phyloP scores from a whole-genome alignment of 2,888 invertebrate species.

The Hypomecis punctinalis region DNA sequence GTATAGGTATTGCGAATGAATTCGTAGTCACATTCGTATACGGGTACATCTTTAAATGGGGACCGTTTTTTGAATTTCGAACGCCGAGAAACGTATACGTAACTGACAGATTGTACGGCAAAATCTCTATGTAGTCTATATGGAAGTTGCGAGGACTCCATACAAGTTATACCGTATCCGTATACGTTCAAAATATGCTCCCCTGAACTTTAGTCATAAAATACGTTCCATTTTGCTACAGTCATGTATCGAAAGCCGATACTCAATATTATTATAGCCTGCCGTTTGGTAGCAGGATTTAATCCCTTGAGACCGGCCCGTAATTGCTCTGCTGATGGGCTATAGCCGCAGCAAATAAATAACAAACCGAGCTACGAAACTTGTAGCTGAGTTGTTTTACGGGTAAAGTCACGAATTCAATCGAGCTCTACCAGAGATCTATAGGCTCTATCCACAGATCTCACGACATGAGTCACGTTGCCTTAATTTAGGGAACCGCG shows the following conservation, averaged over 20 bases:
- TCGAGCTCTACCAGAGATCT: not conserved
- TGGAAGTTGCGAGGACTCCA: no score
- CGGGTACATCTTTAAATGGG: no score
- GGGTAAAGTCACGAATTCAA: not conserved
- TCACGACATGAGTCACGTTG: not conserved
- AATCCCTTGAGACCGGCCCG: conserved; percentile 27
- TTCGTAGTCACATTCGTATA: no score
- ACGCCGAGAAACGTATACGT: no score
- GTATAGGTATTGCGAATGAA: no score
- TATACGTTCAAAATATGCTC: no score
- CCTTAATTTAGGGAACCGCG: no score
- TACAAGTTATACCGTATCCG: no score
- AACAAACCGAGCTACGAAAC: conserved; percentile 11
- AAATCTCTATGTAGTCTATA: no score
- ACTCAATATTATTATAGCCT: not conserved
- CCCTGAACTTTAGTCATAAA: not conserved
- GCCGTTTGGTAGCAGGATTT: conserved; percentile 20
- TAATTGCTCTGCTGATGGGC: conserved; percentile 23
- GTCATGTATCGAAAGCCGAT: conserved; percentile 11
- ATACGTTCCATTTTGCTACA: conserved; percentile 3
- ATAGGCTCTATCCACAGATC: not conserved
- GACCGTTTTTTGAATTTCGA: no score
- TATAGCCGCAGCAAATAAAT: conserved; percentile 24
- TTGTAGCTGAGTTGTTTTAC: conserved; percentile 3
- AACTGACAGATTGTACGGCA: no score